Conservation (phyloP, 2,113 vertebrate genomes). For the Gymnorhina tibicen region DNA sequence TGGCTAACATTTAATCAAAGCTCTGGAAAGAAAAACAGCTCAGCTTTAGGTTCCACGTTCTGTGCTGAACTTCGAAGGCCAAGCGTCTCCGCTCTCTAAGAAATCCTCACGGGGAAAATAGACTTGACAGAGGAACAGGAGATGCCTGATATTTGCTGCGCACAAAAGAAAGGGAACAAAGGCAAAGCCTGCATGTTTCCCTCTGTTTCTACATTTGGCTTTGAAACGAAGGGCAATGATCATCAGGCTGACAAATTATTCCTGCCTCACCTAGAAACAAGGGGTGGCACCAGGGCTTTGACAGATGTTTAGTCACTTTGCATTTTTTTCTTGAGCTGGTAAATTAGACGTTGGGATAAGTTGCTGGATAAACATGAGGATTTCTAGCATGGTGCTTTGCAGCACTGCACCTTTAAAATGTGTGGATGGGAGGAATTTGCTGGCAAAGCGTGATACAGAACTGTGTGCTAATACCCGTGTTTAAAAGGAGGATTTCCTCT, state of each 20-base stretch:
- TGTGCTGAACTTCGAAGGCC: neutral
- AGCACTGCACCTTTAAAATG: conserved; percentile 27
- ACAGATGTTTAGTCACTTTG: neutral
- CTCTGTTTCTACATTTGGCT: neutral
- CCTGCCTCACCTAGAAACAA: neutral
- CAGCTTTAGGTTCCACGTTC: neutral
- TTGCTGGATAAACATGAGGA: neutral
- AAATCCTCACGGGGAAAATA: neutral
- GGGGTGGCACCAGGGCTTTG: neutral
- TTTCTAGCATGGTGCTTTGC: neutral
- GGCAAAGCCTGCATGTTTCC: neutral
- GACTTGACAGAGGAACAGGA: neutral
- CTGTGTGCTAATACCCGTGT: conserved; percentile 7
- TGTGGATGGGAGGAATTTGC: conserved; percentile 42
- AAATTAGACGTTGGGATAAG: neutral
- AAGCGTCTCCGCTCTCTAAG: neutral
- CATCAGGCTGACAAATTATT: neutral
- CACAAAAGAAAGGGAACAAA: neutral
- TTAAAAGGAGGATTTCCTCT: conserved; percentile 41
- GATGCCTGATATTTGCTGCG: neutral
- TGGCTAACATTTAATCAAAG: neutral
- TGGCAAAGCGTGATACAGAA: neutral
- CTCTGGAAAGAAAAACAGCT: neutral
- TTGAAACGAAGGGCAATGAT: neutral
- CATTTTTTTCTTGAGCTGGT: neutral